phyloP scores from a whole-genome alignment of 2,888 invertebrate genomes.

The Gastrophysa polygoni region DNA sequence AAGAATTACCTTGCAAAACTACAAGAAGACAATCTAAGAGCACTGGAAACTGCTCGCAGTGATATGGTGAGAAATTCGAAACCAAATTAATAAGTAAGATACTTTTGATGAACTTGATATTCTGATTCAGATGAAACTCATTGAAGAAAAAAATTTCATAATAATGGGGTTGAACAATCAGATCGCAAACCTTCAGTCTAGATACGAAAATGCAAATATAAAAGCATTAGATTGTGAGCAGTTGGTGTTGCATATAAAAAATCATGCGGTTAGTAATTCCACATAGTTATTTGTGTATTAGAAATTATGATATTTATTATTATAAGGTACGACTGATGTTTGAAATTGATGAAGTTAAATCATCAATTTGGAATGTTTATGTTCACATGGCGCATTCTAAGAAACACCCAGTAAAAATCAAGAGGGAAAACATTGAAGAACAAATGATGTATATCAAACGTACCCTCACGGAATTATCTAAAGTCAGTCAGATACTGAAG shows the following conservation, averaged over 20 bases:
- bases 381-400: constrained; percentile 67
- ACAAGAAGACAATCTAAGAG: constrained; percentile 61
- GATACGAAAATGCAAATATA: constrained; percentile 65
- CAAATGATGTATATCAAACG: constrained; percentile 68
- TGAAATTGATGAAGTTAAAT: constrained; percentile 61
- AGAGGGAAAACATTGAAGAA: constrained; percentile 63
- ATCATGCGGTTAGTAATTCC: constrained; percentile 59
- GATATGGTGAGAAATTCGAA: constrained; percentile 60
- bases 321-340: constrained; percentile 35
- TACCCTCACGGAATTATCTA: constrained; percentile 61
- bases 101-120: background rate
- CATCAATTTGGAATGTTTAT: constrained; percentile 68
- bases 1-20: constrained; percentile 63
- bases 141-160: constrained; percentile 67
- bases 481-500: constrained; percentile 36
- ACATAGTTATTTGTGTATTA: background rate
- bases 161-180: constrained; percentile 70
- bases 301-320: background rate
- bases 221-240: constrained; percentile 68
- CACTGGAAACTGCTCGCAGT: constrained; percentile 64
- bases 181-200: constrained; percentile 65
- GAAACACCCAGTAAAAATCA: constrained; percentile 52
- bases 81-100: too few relatives aligned
- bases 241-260: constrained; percentile 65
- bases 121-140: constrained; percentile 57